A percentile compares a stretch with the other conserved stretches of the same genome.
phyloP scores from a whole-genome alignment of 1,140 invertebrate species.

The Eriocheir sinensis region DNA sequence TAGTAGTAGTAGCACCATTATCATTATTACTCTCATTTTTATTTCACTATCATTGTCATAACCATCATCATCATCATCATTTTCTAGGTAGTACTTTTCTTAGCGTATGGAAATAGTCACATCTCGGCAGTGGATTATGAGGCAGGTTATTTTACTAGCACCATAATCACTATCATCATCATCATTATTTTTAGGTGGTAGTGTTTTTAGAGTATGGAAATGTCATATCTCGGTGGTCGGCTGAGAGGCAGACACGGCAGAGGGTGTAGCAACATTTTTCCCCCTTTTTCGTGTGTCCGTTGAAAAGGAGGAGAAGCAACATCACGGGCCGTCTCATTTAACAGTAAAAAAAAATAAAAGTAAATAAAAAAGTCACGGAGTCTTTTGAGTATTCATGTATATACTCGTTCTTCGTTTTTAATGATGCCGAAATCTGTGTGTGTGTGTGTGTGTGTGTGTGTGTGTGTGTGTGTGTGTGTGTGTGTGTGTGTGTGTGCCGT shows the following conservation, averaged over 20 bases:
- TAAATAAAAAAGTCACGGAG: neutral
- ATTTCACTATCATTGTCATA: too few species aligned
- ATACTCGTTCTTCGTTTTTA: neutral
- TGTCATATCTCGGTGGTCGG: too few species aligned
- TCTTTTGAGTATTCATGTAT: neutral
- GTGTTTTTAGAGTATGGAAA: too few species aligned
- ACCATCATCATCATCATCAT: too few species aligned
- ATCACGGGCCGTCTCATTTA: neutral
- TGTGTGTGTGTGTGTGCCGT: too few species aligned
- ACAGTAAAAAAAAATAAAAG: neutral
- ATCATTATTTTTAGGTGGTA: too few species aligned
- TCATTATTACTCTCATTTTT: neutral
- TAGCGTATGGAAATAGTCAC: too few species aligned
- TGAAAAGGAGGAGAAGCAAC: neutral
- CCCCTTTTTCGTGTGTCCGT: neutral
- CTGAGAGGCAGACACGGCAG: neutral
- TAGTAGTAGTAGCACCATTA: neutral
- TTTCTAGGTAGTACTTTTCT: too few species aligned
- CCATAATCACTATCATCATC: too few species aligned
- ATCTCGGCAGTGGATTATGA: too few species aligned
- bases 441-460: neutral
- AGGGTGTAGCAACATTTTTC: neutral
- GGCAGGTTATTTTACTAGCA: too few species aligned
- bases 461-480: neutral
- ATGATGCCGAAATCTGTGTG: neutral